Evolutionary conservation across 1,140 invertebrate species (phyloP).

Genomic region (Lordiphosa collinella): DNA sequence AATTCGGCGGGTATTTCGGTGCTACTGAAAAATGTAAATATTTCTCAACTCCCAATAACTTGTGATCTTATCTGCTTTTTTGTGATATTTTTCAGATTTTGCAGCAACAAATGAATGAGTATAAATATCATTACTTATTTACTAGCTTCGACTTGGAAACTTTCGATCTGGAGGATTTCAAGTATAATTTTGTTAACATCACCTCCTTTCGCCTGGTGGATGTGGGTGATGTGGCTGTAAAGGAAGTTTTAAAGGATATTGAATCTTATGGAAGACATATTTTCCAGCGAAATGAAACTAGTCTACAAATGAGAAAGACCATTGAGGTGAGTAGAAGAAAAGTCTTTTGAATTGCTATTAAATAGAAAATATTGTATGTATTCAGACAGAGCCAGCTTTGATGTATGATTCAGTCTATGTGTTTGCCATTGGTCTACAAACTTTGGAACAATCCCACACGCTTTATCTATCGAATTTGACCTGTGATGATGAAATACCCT

Average conservation of each 20-base stretch:
- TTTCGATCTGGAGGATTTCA: conserved; percentile 95
- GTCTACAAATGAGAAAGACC: conserved; percentile 14
- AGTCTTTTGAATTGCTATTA: background rate
- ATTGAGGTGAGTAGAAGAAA: conserved; percentile 37
- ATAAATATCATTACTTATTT: conserved; percentile 95
- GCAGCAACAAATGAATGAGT: conserved; percentile 96
- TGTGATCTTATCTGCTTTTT: background rate
- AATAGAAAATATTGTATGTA: conserved; percentile 33
- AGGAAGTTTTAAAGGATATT: conserved; percentile 89
- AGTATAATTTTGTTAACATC: conserved; percentile 96
- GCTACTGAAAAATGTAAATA: conserved; percentile 90
- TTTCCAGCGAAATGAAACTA: conserved; percentile 9
- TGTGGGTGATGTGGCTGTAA: conserved; percentile 87
- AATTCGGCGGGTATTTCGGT: conserved; percentile 86
- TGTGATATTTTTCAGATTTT: conserved; percentile 86
- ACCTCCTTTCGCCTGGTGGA: conserved; percentile 94
- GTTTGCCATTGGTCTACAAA: conserved; percentile 90
- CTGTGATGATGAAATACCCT: conserved; percentile 90
- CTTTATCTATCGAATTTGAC: conserved; percentile 86
- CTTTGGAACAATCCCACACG: conserved; percentile 83
- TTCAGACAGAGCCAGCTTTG: conserved; percentile 92
- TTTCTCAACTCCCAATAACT: background rate
- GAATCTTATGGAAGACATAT: conserved; percentile 79
- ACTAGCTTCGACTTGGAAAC: conserved; percentile 95
- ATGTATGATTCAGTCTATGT: conserved; percentile 95